Evolutionary conservation across 2,888 invertebrate species (phyloP).

Genomic region (Halocaridina rubra): DNA sequence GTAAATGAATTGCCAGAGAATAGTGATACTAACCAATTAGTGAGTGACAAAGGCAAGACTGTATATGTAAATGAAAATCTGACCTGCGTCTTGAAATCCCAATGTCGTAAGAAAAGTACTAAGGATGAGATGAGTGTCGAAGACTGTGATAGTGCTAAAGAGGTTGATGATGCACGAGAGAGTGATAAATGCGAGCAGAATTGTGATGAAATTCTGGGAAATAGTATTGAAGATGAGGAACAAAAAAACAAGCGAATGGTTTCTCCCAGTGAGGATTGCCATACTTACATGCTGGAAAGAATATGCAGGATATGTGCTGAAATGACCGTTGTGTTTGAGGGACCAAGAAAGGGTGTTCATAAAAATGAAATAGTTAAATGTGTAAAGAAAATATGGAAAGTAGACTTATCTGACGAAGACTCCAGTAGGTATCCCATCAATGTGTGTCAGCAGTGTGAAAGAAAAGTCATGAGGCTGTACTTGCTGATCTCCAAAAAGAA

Average conservation of each 20-base stretch:
- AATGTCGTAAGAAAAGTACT: no score
- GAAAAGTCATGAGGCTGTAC: slow-evolving; percentile 42
- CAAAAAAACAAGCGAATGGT: no score
- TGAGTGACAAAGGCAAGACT: no score
- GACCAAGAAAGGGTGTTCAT: slow-evolving; percentile 41
- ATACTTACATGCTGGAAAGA: slow-evolving; percentile 26
- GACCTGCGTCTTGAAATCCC: no score
- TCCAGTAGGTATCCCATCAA: slow-evolving; percentile 39
- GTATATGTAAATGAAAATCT: no score
- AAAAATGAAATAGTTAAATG: slow-evolving; percentile 34
- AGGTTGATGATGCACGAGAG: not conserved
- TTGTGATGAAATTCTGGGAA: not conserved
- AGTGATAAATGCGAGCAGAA: not conserved
- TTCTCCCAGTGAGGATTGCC: slow-evolving; percentile 7
- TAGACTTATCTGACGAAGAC: slow-evolving; percentile 40
- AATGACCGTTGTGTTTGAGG: slow-evolving; percentile 44
- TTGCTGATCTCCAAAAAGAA: slow-evolving; percentile 40
- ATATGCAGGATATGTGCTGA: slow-evolving; percentile 48
- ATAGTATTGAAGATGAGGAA: not conserved
- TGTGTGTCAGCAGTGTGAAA: slow-evolving; percentile 46
- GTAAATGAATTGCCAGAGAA: not conserved
- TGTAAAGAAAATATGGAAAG: slow-evolving; percentile 51
- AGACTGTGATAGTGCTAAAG: not conserved
- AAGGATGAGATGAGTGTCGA: no score
- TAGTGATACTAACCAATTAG: not conserved